Conservation (phyloP, 2,113 vertebrate species). For the Grus americana region DNA sequence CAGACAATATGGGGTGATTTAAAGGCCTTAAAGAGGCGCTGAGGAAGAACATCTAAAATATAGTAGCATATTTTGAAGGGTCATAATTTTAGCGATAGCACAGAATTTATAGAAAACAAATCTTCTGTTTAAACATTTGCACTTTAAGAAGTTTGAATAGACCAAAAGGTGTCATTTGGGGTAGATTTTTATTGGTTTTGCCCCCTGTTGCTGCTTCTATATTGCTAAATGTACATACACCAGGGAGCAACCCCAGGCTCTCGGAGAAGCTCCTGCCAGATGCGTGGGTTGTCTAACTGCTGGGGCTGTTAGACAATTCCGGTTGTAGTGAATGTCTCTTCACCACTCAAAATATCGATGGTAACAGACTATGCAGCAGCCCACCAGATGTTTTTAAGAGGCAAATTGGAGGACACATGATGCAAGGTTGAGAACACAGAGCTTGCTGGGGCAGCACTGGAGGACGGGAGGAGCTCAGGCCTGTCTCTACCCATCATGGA, state of each 20-base stretch:
- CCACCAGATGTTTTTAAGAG: background rate
- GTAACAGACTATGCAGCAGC: background rate
- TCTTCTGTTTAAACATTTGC: background rate
- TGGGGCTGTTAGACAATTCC: background rate
- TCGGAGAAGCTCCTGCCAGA: background rate
- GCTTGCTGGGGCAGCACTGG: background rate
- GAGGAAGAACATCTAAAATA: background rate
- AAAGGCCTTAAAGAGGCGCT: background rate
- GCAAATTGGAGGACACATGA: background rate
- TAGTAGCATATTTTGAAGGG: rapidly evolving
- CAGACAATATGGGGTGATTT: background rate
- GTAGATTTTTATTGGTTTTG: background rate
- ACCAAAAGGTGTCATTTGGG: background rate
- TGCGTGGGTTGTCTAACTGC: background rate
- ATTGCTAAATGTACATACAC: background rate
- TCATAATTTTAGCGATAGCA: background rate
- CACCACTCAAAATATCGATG: background rate
- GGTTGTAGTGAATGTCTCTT: background rate
- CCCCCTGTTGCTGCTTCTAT: background rate
- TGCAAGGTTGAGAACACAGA: background rate
- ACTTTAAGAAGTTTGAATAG: background rate
- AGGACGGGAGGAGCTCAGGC: background rate
- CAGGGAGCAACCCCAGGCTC: background rate
- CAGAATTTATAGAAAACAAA: background rate
- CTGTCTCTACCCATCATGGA: background rate